Conservation (phyloP, 2,888 invertebrate species). For the Homarus gammarus region DNA sequence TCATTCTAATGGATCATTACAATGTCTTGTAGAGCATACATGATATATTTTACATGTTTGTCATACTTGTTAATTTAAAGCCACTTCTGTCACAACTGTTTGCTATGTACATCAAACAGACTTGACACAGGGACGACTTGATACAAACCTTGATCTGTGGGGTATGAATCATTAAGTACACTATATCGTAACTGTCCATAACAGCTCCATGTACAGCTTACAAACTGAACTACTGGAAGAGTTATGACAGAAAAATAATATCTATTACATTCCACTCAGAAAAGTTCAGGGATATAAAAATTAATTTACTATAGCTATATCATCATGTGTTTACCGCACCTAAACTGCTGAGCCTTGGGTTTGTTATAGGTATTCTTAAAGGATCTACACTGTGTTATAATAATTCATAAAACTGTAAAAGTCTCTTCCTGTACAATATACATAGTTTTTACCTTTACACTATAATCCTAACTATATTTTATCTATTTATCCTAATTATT, state of each 20-base stretch:
- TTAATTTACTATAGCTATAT: not conserved
- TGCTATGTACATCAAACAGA: conserved; percentile 49
- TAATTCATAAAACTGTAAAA: not conserved
- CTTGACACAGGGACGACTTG: conserved; percentile 19
- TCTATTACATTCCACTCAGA: not conserved
- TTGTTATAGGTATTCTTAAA: not conserved
- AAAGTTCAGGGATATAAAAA: not conserved
- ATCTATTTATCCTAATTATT: conserved; percentile 35
- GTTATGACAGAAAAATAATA: conserved; percentile 13
- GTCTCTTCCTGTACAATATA: not conserved
- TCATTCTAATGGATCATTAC: not conserved
- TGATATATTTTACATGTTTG: not conserved
- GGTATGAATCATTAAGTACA: not conserved
- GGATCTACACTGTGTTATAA: not conserved
- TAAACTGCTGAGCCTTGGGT: not conserved
- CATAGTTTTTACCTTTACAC: not conserved
- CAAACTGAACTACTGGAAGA: not conserved
- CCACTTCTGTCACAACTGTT: conserved; percentile 43
- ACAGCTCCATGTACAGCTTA: not conserved
- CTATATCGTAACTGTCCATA: conserved; percentile 17
- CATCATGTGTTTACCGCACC: not conserved
- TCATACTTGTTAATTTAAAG: not conserved
- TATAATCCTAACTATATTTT: conserved; percentile 8
- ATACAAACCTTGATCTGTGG: conserved; percentile 8
- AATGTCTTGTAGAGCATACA: not conserved